Conservation (phyloP, 2,113 vertebrate genomes). For the Etheostoma cragini region DNA sequence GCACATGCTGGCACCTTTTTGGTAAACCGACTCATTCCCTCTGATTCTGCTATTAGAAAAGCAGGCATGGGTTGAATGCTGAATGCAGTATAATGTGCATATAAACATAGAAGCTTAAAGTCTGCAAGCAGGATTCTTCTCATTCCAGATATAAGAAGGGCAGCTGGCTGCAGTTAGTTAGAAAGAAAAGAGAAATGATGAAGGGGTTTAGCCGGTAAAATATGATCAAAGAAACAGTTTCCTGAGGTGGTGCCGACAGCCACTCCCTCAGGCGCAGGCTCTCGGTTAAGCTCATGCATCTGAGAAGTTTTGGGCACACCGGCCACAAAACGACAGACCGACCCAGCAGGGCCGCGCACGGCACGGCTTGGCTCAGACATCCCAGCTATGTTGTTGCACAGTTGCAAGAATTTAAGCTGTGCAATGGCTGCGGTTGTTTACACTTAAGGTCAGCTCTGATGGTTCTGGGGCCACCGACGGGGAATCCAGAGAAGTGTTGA, state of each 20-base stretch:
- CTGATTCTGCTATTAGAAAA: conserved; percentile 36
- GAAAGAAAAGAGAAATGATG: conserved; percentile 39
- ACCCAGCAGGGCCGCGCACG: conserved; percentile 20
- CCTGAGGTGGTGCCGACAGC: conserved; percentile 85
- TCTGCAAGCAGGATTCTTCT: conserved; percentile 76
- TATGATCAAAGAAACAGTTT: conserved; percentile 82
- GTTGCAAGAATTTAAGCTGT: conserved; percentile 64
- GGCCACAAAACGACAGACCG: conserved; percentile 40
- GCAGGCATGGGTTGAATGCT: conserved; percentile 21
- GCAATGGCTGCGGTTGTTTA: conserved; percentile 66
- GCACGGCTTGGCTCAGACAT: conserved; percentile 65
- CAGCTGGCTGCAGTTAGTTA: conserved; percentile 85
- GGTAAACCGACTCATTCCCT: conserved; percentile 22
- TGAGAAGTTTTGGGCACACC: conserved; percentile 18
- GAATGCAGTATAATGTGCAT: neutral
- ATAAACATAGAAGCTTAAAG: conserved; percentile 60
- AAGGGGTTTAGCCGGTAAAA: conserved; percentile 65
- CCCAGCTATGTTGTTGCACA: conserved; percentile 72
- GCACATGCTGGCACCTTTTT: conserved; percentile 22
- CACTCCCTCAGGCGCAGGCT: conserved; percentile 65
- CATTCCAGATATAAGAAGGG: conserved; percentile 75
- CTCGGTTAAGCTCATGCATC: conserved; percentile 38
- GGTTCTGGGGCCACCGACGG: conserved; percentile 54
- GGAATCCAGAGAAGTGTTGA: conserved; percentile 62
- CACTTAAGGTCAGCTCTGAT: conserved; percentile 68